These are phyloP conservation scores for Ammospiza maritima DNA, from an alignment of 2,797 vertebrate genomes.

Conservation along the genomic window DNA sequence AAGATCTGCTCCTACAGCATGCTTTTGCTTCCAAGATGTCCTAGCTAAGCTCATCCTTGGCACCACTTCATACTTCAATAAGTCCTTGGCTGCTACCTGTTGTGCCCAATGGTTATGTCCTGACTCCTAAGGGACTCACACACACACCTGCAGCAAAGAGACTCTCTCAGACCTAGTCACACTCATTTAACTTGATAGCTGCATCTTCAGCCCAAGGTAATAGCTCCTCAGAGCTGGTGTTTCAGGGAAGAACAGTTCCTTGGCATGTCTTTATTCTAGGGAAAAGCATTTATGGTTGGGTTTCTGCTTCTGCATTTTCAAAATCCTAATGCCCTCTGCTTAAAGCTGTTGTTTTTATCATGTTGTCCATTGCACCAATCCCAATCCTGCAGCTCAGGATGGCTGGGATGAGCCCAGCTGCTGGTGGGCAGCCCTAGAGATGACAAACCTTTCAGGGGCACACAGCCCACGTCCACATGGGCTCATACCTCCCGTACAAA, in stretches of 20 bases:
- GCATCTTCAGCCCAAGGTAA: slow-evolving; percentile 22
- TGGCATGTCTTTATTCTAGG: background rate
- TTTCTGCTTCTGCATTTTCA: background rate
- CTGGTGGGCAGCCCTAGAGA: background rate
- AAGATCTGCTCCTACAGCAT: background rate
- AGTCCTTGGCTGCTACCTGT: background rate
- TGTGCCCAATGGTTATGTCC: background rate
- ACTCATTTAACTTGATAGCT: slow-evolving; percentile 64
- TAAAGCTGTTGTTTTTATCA: background rate
- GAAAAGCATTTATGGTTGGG: background rate
- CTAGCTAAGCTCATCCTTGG: background rate
- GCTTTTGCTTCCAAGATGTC: background rate
- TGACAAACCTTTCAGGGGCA: background rate
- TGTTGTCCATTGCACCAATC: background rate
- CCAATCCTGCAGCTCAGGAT: background rate
- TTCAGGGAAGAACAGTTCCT: background rate
- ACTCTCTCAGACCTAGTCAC: background rate
- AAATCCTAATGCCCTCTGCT: background rate
- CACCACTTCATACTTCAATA: background rate
- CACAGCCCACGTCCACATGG: background rate
- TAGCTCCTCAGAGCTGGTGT: slow-evolving; percentile 12
- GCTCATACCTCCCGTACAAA: background rate
- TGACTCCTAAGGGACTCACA: background rate
- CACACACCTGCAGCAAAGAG: background rate
- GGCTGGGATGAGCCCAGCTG: background rate